These are phyloP conservation scores for Otolemur garnettii DNA, from an alignment of 2,113 vertebrate species.

Conservation along the genomic window DNA sequence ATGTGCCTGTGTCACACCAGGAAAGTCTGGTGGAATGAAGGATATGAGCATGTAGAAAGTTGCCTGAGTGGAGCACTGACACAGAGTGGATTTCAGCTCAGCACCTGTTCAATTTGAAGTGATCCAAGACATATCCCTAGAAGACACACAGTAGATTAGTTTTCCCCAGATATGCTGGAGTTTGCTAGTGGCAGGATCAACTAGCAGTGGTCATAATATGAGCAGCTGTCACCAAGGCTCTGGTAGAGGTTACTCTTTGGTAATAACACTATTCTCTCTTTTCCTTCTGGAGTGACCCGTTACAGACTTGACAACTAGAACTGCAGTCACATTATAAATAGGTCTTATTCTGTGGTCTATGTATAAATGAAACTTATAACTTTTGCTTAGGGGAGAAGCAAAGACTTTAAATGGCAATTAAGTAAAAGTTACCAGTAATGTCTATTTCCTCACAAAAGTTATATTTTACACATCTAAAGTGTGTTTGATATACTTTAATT, in stretches of 20 bases:
- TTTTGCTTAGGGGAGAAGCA: not conserved
- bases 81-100: not conserved
- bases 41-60: not conserved
- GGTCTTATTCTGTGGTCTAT: not conserved
- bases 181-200: not conserved
- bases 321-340: not conserved
- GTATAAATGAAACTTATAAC: not conserved
- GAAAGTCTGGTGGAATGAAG: constrained; percentile 23
- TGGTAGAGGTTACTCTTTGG: not conserved
- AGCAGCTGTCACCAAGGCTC: not conserved
- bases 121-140: not conserved
- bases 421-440: not conserved
- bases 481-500: not conserved
- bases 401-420: not conserved
- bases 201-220: not conserved
- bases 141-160: not conserved
- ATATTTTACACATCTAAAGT: not conserved
- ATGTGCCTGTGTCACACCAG: constrained; percentile 53
- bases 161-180: not conserved
- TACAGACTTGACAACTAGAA: not conserved
- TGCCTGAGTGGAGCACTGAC: not conserved
- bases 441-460: not conserved
- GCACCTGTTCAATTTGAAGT: not conserved
- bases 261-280: not conserved
- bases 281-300: not conserved